Evolutionary conservation across 92 coral and sea anemone species (phyloP), one percentile per base, ranked within the genome.

Genomic region (Parazoanthus darwini): DNA sequence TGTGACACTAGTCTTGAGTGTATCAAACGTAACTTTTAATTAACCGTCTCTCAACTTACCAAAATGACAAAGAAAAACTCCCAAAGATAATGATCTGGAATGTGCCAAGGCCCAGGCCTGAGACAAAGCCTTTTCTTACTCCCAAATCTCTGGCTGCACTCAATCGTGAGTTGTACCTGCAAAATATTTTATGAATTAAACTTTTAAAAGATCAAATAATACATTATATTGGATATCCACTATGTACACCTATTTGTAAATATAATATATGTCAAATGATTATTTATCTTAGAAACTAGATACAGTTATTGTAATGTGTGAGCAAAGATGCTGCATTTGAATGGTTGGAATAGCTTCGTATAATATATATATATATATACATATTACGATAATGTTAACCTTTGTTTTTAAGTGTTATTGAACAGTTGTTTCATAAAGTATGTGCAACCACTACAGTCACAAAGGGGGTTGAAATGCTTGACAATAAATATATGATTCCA

Each of bases 91-190:
- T 86, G 8, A 86, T 59, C 65, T 86, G 90, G 77, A 87, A 86
- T 1, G 80, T 2, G 8, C 92, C 92, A 80, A 87, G 33, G 8
- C 92, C 92, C 23, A 80, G 77, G 20, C 92, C 92, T 33, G 44
- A 43, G 20, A 88, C 84, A 78, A 90, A 86, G 20, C 90, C 90
- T 87, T 87, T 90, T 46, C 85, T 72, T 4, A 86, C 79, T 26
- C 92, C 92, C 86, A 80, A 90, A 58, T 86, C 89, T 20, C 68
- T 38, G 65, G 90, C 90, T 46, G 74, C 82, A 80, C 51, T 66
- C 26, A 90, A 75, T 25, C 76, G 90, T 7, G 37, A 85, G 39
- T 88, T 77, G 85, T 90, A 90, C 73, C 92, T 90, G 75, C 86
- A 84, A 89, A 16, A 59, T 2, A 63, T 13, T 63, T 3, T 5